Base-by-base conservation (phyloP, 1,140 invertebrate species). In the Ceratina japonica region DNA sequence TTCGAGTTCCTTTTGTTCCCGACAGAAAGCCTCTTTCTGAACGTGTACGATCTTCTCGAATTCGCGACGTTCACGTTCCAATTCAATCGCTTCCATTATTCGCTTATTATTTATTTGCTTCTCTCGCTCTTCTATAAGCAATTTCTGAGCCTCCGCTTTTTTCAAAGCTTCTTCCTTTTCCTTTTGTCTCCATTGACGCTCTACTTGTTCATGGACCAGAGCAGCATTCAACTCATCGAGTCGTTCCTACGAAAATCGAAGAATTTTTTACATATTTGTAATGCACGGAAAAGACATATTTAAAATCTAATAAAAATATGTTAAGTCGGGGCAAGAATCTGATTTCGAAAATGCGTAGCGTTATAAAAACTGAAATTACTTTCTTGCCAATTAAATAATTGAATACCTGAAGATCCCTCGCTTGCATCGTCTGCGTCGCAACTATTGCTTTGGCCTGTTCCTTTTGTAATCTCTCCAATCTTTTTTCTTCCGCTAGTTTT, bases 31-130 rank as follows among this genome's bases (percentile, higher is more conserved):
- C 49, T 90, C 86, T 59, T 92, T 93, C 62, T 94, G 91, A 54
- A 89, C 81, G 0, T 89, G 86, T 4, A 93, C 76, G 16, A 95
- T 92, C 79, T 93, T 92, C 70, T 93, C 91, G 72, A 94, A 94
- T 86, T 95, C 94, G 20, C 93, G 88, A 79, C 94, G 93, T 56
- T 95, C 94, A 3, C 94, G 88, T 37, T 94, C 93, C 2, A 95
- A 92, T 83, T 95, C 94, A 24, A 94, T 90, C 0, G 95, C 95
- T 80, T 94, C 93, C 24, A 91, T 91, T 82, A 91, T 91, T 87
- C 93, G 89, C 58, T 94, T 92, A 18, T 91, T 91, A 24, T 88
- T 84, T 44, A 94, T 92, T 86, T 95, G 94, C 66, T 92, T 89
- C 58, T 92, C 86, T 52, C 94, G 87, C 8, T 89, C 91, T 2